Percentiles rank a stretch among this genome's conserved stretches.
Conservation (phyloP, 64 coral and sea anemone species). For the Stichodactyla helianthus region DNA sequence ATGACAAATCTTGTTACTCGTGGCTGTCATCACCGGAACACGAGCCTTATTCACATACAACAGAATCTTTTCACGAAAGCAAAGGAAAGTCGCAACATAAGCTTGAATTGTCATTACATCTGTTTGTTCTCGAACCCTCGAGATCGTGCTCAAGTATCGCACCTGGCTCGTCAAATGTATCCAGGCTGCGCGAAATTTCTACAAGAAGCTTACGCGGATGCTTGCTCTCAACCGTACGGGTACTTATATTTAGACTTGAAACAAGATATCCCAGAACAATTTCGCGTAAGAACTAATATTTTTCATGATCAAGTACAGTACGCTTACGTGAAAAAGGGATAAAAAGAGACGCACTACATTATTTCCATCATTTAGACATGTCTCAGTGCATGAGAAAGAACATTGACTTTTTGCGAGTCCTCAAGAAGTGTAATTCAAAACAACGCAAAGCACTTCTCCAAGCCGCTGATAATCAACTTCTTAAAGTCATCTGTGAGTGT, state of each 20-base stretch:
- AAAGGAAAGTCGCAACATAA: background rate
- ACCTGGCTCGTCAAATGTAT: constrained; percentile 5
- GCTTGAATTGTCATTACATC: background rate
- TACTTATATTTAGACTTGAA: background rate
- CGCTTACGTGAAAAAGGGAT: background rate
- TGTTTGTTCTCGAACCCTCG: constrained; percentile 2
- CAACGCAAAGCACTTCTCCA: background rate
- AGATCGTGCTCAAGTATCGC: background rate
- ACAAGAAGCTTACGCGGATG: background rate
- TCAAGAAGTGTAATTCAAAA: background rate
- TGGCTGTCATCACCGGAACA: background rate
- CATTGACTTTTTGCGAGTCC: background rate
- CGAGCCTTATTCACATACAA: background rate
- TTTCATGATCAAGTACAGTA: background rate
- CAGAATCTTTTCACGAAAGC: background rate
- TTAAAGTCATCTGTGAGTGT: background rate
- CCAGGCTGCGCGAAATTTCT: background rate
- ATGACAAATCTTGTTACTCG: background rate
- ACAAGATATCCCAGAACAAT: background rate
- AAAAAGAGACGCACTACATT: background rate
- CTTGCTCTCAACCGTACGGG: background rate
- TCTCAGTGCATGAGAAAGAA: constrained; percentile 8
- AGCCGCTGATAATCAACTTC: background rate
- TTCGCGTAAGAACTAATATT: background rate
- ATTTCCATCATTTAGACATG: background rate